Base-by-base conservation (phyloP, 2,888 invertebrate species). In the Heliconius charithonia region DNA sequence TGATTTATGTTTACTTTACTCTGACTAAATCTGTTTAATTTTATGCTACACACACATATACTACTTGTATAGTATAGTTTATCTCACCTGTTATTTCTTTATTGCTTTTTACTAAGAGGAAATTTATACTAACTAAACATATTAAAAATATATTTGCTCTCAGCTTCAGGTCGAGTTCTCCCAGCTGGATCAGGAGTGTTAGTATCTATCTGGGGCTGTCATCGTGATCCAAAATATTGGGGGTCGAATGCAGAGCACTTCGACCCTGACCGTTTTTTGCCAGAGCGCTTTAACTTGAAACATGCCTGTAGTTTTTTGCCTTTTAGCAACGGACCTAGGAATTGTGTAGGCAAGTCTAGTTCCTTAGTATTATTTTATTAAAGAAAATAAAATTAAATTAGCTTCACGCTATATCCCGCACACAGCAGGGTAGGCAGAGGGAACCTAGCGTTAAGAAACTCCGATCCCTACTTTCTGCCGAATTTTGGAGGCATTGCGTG, bases 241-340 rank as follows among this genome's bases (percentile, higher is more conserved):
- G 96, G 96, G 82, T 95, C 96, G 0, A 93, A 96, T 76, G 96
- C 96, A 0, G 95, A 96, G 32, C 90, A 91, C 69, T 97, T 96
- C 83, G 95, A 96, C 84, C 97, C 97, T 0, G 96, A 96, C 82
- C 87, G 96, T 75, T 96, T 96, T 86, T 85, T 95, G 65, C 95
- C 96, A 0, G 96, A 96, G 83, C 87, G 94, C 80, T 89, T 89
- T n/a, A 89, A 92, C 12, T 83, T 90, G 66, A 83, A 88, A 13
- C 88, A 94, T 78, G 81, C 93, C 10, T 95, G 93, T 84, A 89
- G 92, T 78, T 95, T 86, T 80, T 90, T 96, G 87, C 95, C 95
- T 0, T 96, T 96, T 79, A 95, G 95, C 82, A 92, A 86, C 77
- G 95, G 95, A n/a, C 94, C 95, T 0, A 90, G 95, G 79, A 95